Conservation (phyloP, 2,888 invertebrate genomes). For the Heliconius ismenius region DNA sequence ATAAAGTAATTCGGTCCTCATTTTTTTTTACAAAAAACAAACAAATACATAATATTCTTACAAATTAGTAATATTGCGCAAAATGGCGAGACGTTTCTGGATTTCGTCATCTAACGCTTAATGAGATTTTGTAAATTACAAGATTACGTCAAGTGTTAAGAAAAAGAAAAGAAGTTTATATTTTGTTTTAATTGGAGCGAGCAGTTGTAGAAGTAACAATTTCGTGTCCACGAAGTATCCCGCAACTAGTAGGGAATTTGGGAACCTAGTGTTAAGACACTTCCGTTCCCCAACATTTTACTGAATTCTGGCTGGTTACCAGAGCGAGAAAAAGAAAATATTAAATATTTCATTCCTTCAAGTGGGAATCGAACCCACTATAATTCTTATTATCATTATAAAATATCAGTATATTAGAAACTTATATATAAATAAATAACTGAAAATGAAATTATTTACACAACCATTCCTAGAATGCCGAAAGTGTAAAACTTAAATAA, state of each 20-base stretch:
- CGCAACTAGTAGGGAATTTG: too few species aligned
- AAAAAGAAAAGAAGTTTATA: background rate
- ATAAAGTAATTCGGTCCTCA: too few species aligned
- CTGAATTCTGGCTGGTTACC: too few species aligned
- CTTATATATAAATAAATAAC: background rate
- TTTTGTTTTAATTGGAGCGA: background rate
- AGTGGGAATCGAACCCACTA: too few species aligned
- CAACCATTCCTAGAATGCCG: background rate
- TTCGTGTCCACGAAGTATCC: too few species aligned
- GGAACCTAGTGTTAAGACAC: too few species aligned
- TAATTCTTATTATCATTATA: too few species aligned
- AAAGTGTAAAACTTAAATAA: constrained; percentile 19
- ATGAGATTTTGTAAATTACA: constrained; percentile 9
- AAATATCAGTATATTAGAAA: background rate
- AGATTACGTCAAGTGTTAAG: constrained; percentile 2
- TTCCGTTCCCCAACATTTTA: too few species aligned
- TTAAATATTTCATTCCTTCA: too few species aligned
- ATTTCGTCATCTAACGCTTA: background rate
- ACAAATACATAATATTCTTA: background rate
- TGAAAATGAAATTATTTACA: constrained; percentile 9
- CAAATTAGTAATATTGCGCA: background rate
- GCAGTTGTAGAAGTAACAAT: background rate
- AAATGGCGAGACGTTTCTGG: background rate
- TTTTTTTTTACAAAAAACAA: background rate
- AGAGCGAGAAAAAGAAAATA: too few species aligned